Conservation (phyloP, 53 echinoderm and acorn worm species). For the Arbacia lixula region DNA sequence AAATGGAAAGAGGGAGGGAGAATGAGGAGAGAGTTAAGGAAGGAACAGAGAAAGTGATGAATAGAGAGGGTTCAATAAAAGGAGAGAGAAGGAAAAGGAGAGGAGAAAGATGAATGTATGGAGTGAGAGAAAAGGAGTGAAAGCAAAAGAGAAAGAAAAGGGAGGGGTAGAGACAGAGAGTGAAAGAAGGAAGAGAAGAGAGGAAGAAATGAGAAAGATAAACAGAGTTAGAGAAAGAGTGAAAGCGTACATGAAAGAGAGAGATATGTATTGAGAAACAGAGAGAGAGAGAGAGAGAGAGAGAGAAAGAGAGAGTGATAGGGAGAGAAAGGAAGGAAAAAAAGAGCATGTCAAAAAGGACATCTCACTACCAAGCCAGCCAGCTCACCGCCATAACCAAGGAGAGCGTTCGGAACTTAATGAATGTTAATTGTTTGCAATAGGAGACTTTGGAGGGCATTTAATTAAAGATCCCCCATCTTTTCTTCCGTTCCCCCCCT, state of each 20-base stretch:
- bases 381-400: conserved; percentile 5
- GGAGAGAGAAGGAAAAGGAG: too few relatives aligned
- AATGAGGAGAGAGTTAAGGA: not conserved
- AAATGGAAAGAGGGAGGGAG: not conserved
- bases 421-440: conserved; percentile 57
- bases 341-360: conserved; percentile 12
- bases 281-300: not conserved
- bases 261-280: not conserved
- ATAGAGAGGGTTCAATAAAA: not conserved
- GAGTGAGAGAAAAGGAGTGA: not conserved
- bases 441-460: conserved; percentile 4
- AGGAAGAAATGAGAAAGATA: not conserved
- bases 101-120: too few relatives aligned
- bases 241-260: not conserved
- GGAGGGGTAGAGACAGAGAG: not conserved
- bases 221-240: not conserved
- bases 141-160: not conserved
- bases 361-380: too few relatives aligned
- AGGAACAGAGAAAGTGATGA: not conserved
- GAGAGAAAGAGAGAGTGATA: not conserved
- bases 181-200: not conserved
- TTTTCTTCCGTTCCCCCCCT: conserved; percentile 2
- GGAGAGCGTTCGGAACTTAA: conserved; percentile 25
- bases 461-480: conserved; percentile 30
- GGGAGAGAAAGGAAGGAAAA: not conserved